These are phyloP conservation scores for Entomobrya proxima DNA, from an alignment of 2,888 invertebrate species.

Conservation along the genomic window DNA sequence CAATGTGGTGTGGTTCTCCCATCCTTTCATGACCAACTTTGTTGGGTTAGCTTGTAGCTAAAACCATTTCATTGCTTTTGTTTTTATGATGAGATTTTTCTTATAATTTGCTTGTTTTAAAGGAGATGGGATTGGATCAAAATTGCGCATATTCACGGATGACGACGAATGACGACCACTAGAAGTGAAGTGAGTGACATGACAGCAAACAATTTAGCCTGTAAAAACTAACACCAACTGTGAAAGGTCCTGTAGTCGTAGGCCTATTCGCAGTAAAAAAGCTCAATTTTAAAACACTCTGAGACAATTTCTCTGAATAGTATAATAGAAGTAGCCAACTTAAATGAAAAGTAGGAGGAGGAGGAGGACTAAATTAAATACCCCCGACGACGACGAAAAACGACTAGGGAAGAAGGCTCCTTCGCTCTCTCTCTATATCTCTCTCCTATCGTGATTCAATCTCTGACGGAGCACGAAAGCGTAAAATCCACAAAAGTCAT, in stretches of 20 bases:
- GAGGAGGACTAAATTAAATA: constrained; percentile 47
- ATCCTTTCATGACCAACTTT: neutral
- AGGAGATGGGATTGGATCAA: constrained; percentile 16
- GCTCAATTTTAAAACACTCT: neutral
- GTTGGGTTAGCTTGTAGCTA: neutral
- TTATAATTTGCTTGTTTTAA: neutral
- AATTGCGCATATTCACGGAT: neutral
- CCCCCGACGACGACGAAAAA: constrained; percentile 28
- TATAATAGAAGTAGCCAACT: neutral
- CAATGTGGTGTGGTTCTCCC: neutral
- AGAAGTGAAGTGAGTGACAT: constrained; percentile 44
- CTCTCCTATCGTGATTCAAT: constrained; percentile 34
- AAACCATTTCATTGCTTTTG: neutral
- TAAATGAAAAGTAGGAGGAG: neutral
- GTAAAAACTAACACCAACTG: constrained; percentile 53
- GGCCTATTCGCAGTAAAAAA: neutral
- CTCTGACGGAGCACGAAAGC: constrained; percentile 42
- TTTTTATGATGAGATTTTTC: constrained; percentile 9
- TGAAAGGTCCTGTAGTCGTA: constrained; percentile 1
- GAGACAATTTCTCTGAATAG: neutral
- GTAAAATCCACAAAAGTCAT: constrained; percentile 47
- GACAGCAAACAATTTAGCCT: constrained; percentile 49
- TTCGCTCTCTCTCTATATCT: neutral
- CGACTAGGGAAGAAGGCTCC: neutral
- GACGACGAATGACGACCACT: constrained; percentile 7